Percentiles rank a stretch among this genome's conserved stretches.
Evolutionary conservation across 2,888 invertebrate genomes (phyloP).

Genomic region (Drosophila picticornis): DNA sequence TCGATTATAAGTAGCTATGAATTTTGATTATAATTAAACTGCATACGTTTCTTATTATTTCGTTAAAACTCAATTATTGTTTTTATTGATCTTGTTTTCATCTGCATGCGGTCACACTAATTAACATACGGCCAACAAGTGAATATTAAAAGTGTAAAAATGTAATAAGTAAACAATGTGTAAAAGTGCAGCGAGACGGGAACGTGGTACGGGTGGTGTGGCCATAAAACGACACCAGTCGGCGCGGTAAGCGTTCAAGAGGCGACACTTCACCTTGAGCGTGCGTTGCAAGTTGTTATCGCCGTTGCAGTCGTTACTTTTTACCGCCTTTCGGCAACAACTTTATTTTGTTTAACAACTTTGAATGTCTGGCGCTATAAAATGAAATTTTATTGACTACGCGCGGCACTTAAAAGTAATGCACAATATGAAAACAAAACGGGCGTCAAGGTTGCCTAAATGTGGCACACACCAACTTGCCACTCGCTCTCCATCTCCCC

Average conservation of each 20-base stretch:
- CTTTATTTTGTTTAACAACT: slow-evolving; percentile 62
- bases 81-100: slow-evolving; percentile 9
- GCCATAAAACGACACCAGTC: slow-evolving; percentile 63
- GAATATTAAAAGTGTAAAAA: slow-evolving; percentile 39
- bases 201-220: neutral
- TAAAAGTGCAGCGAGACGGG: slow-evolving; percentile 20
- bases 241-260: slow-evolving; percentile 39
- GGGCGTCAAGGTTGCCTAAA: slow-evolving; percentile 54
- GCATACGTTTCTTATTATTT: slow-evolving; percentile 27
- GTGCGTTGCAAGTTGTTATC: slow-evolving; percentile 41
- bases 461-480: slow-evolving; percentile 45
- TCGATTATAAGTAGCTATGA: slow-evolving; percentile 40
- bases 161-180: slow-evolving; percentile 41
- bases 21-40: slow-evolving; percentile 25
- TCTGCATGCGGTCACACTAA: slow-evolving; percentile 56
- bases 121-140: slow-evolving; percentile 49
- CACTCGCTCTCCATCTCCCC: slow-evolving; percentile 39
- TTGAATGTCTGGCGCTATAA: slow-evolving; percentile 59
- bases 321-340: slow-evolving; percentile 60
- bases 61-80: slow-evolving; percentile 7
- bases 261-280: slow-evolving; percentile 72
- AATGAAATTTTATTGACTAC: slow-evolving; percentile 72
- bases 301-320: slow-evolving; percentile 41
- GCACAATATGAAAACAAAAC: slow-evolving; percentile 33
- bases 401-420: slow-evolving; percentile 49